Conservation (phyloP, 1,140 invertebrate species). For the Apolygus lucorum region DNA sequence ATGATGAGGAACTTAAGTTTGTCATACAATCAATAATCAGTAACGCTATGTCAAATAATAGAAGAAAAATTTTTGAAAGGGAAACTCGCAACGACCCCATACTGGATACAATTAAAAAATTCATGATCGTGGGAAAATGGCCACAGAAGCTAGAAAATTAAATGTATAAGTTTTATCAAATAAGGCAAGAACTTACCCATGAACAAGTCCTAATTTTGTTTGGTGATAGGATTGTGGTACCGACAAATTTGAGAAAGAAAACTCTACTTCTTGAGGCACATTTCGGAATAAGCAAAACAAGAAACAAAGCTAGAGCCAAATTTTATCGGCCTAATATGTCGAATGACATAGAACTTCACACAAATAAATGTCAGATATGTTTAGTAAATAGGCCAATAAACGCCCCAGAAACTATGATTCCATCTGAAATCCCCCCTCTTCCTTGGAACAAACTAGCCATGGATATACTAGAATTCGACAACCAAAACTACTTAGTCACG, state of each 20-base stretch:
- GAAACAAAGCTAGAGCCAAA: constrained; percentile 1
- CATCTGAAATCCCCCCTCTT: neutral
- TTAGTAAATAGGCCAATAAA: neutral
- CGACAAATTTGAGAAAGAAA: neutral
- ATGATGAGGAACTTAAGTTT: constrained; percentile 3
- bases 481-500: neutral
- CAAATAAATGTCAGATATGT: constrained; percentile 6
- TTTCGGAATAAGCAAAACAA: constrained; percentile 1
- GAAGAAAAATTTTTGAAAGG: constrained; percentile 5
- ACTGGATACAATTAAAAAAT: neutral
- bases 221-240: constrained; percentile 10
- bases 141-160: neutral
- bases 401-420: neutral
- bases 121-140: neutral
- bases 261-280: constrained; percentile 11
- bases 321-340: constrained; percentile 16
- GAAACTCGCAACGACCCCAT: constrained; percentile 1
- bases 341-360: constrained; percentile 1
- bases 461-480: neutral
- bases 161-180: neutral
- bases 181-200: constrained; percentile 9
- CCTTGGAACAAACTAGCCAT: neutral
- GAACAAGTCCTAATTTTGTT: constrained; percentile 7
- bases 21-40: neutral
- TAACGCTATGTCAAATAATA: neutral